Conservation (phyloP, 2,797 vertebrate genomes). For the Coluber constrictor region DNA sequence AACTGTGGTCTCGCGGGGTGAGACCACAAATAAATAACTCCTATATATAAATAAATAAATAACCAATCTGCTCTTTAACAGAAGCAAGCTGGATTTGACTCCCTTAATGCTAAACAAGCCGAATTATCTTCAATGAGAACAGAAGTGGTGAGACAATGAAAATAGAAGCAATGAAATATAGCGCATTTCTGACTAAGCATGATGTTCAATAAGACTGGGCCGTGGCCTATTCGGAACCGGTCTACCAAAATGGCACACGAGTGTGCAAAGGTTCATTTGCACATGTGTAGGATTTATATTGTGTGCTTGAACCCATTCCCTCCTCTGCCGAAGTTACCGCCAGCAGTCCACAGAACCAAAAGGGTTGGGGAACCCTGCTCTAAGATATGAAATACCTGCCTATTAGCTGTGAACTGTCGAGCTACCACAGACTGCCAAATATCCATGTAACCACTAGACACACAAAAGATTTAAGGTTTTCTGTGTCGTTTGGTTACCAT, state of each 20-base stretch:
- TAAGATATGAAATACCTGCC: not conserved
- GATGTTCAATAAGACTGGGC: not conserved
- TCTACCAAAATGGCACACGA: not conserved
- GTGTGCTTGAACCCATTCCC: not conserved
- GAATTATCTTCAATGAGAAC: conserved; percentile 16
- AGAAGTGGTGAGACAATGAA: conserved; percentile 24
- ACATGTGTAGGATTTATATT: not conserved
- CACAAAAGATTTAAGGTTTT: not conserved
- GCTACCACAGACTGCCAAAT: not conserved
- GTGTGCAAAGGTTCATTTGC: not conserved
- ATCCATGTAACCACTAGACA: not conserved
- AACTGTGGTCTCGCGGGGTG: no score
- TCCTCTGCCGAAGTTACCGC: rapidly evolving
- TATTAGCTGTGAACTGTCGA: not conserved
- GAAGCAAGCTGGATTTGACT: not conserved
- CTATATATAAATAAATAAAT: not conserved
- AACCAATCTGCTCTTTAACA: not conserved
- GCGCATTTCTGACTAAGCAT: not conserved
- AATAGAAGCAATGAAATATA: conserved; percentile 12
- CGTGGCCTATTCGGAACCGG: not conserved
- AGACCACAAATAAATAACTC: not conserved
- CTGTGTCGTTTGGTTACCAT: not conserved
- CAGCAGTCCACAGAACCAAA: not conserved
- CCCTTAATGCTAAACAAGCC: not conserved
- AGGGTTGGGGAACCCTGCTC: not conserved